Base-by-base conservation (phyloP, 2,888 invertebrate genomes). In the Himalopsyche kuldschensis region DNA sequence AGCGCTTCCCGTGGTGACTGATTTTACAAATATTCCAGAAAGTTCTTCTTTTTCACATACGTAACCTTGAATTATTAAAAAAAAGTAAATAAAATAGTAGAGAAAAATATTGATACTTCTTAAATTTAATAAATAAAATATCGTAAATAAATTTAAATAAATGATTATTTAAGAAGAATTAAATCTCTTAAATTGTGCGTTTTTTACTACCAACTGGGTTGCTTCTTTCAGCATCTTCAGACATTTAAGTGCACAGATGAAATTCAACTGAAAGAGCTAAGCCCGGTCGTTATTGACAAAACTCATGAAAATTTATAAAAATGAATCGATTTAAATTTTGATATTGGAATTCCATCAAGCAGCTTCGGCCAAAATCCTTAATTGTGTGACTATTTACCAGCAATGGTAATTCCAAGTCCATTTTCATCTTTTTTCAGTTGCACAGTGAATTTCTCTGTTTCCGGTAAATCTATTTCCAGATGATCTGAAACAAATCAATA, bases 1-100 rank as follows among this genome's bases (percentile, higher is more conserved):
- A 17, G 99, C 98, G 89, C 99, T 99, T 78, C 98, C 98, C 86
- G 97, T 95, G 85, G 98, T 98, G 87, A 99, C 97, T 84, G 98
- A 99, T 91, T 99, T 99, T 82, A 99, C 98, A 91, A 99, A 99
- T 87, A 99, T 99, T 46, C 99, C 99, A 0, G 98, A 98, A 78
- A 99, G 92, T 89, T 99, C 99, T 90, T 99, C 99, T 91, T 98
- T 98, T 90, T 98, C 98, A 89, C 98, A 98, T 17, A 99, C 98
- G 89, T 99, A 99, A 83, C 97, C 96, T 92, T 31, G 10, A 81
- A 81, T 69, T 27, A 31, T 31, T 4, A 31, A 32, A 17, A 76
- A 31, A 31, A n/a, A 32, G 15, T 17, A 8, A 30, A 11, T 69
- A 30, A 11, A 10, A 30, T 11, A 11, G 69, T 69, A 11, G 69